Evolutionary conservation across 1,140 invertebrate genomes (phyloP).

Genomic region (Drosophila sechellia): DNA sequence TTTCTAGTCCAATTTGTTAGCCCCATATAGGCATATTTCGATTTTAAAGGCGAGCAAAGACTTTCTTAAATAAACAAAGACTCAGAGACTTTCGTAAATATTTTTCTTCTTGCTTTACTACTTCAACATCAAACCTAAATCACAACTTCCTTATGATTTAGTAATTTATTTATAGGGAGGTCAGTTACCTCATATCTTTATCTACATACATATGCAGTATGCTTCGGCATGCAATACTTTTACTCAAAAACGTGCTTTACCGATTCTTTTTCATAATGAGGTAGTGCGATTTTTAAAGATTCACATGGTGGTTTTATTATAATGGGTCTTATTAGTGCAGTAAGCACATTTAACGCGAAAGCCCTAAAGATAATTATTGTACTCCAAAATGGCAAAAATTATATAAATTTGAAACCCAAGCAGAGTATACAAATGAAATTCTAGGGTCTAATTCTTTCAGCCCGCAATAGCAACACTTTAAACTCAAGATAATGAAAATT

Average conservation of each 20-base stretch:
- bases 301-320: slow-evolving; percentile 7
- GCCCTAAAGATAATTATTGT: neutral
- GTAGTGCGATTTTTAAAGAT: slow-evolving; percentile 25
- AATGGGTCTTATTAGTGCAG: neutral
- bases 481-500: slow-evolving; percentile 48
- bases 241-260: slow-evolving; percentile 25
- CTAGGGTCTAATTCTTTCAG: slow-evolving; percentile 3
- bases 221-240: slow-evolving; percentile 17
- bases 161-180: too few species aligned
- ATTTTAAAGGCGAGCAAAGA: too few species aligned
- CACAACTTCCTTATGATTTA: too few species aligned
- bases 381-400: neutral
- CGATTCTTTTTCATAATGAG: slow-evolving; percentile 16
- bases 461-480: slow-evolving; percentile 18
- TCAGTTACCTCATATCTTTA: too few species aligned
- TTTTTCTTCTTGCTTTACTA: too few species aligned
- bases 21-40: neutral
- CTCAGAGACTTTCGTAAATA: too few species aligned
- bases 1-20: neutral
- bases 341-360: neutral
- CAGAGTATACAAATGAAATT: slow-evolving; percentile 12
- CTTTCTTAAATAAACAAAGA: too few species aligned
- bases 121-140: too few species aligned
- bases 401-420: slow-evolving; percentile 1
- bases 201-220: neutral